Evolutionary conservation across 2,888 invertebrate genomes (phyloP).

Genomic region (Catocala fraxini): DNA sequence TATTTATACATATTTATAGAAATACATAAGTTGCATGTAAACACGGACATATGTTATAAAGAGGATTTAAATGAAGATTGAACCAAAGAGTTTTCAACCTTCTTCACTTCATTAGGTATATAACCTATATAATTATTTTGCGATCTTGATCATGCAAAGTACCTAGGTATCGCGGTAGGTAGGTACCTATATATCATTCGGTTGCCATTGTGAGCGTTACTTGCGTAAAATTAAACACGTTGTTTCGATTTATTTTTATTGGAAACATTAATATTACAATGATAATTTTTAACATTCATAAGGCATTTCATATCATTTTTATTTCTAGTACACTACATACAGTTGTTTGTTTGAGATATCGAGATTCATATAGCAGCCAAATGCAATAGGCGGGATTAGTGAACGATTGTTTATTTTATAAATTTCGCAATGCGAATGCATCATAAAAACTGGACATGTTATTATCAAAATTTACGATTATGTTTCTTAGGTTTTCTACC

Average conservation of each 20-base stretch:
- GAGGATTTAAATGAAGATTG: too few relatives aligned
- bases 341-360: conserved; percentile 13
- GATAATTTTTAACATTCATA: conserved; percentile 56
- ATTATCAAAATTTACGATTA: background rate
- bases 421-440: conserved; percentile 1
- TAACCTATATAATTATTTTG: too few relatives aligned
- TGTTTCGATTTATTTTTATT: conserved; percentile 49
- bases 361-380: conserved; percentile 44
- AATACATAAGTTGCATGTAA: too few relatives aligned
- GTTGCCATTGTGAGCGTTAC: too few relatives aligned
- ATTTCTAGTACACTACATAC: conserved; percentile 6
- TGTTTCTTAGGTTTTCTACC: background rate
- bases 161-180: too few relatives aligned
- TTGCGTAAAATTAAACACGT: too few relatives aligned
- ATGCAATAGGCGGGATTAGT: conserved; percentile 39
- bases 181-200: too few relatives aligned
- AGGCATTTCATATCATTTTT: conserved; percentile 57
- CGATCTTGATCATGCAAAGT: too few relatives aligned
- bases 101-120: too few relatives aligned
- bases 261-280: conserved; percentile 62
- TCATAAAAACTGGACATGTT: background rate
- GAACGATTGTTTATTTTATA: conserved; percentile 11
- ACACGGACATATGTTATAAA: too few relatives aligned
- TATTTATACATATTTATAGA: too few relatives aligned
- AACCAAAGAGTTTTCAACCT: too few relatives aligned